Percentiles rank a stretch among this genome's conserved stretches.
phyloP scores from a whole-genome alignment of 2,888 invertebrate genomes.

The Cenopis cana region DNA sequence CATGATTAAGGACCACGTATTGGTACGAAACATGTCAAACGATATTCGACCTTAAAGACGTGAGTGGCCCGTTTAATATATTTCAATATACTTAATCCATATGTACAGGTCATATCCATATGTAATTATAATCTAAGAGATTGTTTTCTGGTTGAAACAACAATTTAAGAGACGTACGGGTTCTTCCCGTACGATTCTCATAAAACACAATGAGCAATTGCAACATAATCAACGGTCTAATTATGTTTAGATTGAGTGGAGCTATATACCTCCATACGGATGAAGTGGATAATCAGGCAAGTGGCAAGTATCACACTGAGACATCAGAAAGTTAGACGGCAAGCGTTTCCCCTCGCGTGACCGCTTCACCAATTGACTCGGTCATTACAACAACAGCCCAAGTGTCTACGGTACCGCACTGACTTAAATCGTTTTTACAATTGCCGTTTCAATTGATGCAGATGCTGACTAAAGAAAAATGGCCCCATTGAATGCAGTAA shows the following conservation, averaged over 20 bases:
- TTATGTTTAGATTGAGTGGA: conserved; percentile 26
- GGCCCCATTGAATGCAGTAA: conserved; percentile 42
- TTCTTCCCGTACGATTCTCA: neutral
- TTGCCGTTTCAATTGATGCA: conserved; percentile 26
- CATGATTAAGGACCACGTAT: too few species aligned
- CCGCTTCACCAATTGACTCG: conserved; percentile 54
- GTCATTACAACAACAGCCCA: conserved; percentile 12
- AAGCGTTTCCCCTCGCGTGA: conserved; percentile 62
- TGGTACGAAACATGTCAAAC: too few species aligned
- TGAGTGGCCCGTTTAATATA: too few species aligned
- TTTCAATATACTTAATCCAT: too few species aligned
- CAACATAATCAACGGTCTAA: conserved; percentile 5
- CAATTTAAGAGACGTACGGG: neutral
- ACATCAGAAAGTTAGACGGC: conserved; percentile 50
- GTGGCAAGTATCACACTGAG: conserved; percentile 35
- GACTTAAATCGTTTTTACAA: conserved; percentile 16
- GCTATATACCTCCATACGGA: conserved; percentile 15
- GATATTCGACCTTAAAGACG: too few species aligned
- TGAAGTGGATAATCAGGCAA: conserved; percentile 24
- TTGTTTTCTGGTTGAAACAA: neutral
- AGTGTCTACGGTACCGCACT: neutral
- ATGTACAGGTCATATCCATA: too few species aligned
- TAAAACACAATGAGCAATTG: conserved; percentile 2
- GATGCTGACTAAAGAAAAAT: conserved; percentile 33
- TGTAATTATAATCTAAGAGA: neutral